These are phyloP conservation scores for Diabrotica virgifera DNA, from an alignment of 1,140 invertebrate species.

Conservation along the genomic window DNA sequence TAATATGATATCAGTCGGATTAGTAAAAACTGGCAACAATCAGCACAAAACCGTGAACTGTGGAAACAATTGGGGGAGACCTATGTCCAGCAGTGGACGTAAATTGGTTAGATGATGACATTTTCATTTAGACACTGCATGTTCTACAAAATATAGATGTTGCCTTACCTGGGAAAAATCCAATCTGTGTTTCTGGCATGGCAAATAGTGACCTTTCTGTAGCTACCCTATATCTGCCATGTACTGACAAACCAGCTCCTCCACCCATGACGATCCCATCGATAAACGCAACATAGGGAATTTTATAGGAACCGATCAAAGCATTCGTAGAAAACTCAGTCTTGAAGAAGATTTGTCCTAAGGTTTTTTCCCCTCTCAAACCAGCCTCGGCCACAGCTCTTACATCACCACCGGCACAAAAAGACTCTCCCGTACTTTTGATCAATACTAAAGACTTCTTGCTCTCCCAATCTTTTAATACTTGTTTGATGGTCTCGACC, in stretches of 20 bases:
- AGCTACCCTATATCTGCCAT: conserved; percentile 87
- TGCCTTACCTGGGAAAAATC: conserved; percentile 72
- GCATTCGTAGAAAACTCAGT: conserved; percentile 90
- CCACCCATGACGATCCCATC: conserved; percentile 99
- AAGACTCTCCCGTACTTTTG: conserved; percentile 88
- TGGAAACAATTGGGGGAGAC: no score
- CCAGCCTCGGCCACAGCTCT: conserved; percentile 72
- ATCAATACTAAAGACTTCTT: conserved; percentile 82
- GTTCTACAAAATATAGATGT: no score
- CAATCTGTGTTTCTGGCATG: conserved; percentile 97
- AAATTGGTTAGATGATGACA: no score
- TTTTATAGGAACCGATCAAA: conserved; percentile 83
- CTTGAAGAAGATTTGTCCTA: conserved; percentile 80
- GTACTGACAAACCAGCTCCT: conserved; percentile 95
- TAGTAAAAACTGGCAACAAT: no score
- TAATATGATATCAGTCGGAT: no score
- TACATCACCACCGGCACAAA: conserved; percentile 98
- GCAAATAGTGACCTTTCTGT: conserved; percentile 97
- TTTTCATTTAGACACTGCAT: no score
- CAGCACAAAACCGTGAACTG: no score
- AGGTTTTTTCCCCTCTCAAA: conserved; percentile 56
- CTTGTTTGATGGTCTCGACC: conserved; percentile 79
- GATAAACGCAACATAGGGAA: conserved; percentile 91
- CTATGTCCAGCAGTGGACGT: no score
- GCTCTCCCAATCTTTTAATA: conserved; percentile 82